Evolutionary conservation across 2,888 invertebrate species (phyloP).

Genomic region (Ochropleura leucogaster): DNA sequence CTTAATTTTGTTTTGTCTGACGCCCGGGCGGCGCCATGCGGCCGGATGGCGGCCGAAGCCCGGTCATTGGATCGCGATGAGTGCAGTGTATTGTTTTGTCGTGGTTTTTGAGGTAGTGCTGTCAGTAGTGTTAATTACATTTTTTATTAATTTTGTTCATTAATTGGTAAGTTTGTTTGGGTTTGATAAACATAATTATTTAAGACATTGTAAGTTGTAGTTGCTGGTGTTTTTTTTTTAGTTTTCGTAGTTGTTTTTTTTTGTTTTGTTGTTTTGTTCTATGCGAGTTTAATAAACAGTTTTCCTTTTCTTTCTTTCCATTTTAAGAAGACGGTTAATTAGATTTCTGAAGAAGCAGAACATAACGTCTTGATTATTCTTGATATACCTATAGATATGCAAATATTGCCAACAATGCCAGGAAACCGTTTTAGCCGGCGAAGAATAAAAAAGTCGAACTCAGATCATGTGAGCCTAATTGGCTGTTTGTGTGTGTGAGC

Average conservation of each 20-base stretch:
- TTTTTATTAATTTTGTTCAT: slow-evolving; percentile 7
- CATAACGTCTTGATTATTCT: neutral
- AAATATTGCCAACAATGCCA: no score
- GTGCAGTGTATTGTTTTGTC: slow-evolving; percentile 41
- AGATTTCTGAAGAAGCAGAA: neutral
- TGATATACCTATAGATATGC: no score
- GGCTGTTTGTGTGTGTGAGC: no score
- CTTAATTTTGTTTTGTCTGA: slow-evolving; percentile 32
- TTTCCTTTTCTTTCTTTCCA: neutral
- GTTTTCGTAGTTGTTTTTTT: no score
- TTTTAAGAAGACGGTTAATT: neutral
- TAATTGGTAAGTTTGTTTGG: neutral
- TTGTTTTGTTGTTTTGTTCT: no score
- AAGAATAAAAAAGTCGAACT: no score
- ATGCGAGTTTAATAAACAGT: no score
- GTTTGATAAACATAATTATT: neutral
- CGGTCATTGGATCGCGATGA: slow-evolving; percentile 18
- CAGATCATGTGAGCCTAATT: no score
- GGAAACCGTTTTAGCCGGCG: no score
- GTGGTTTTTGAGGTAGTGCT: slow-evolving; percentile 30
- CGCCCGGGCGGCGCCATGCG: slow-evolving; percentile 4
- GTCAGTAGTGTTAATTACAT: slow-evolving; percentile 28
- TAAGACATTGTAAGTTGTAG: neutral
- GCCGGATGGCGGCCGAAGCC: slow-evolving; percentile 4
- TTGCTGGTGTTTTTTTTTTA: neutral